Conservation (phyloP, 2,797 vertebrate genomes). For the Sebastolobus altivelis region DNA sequence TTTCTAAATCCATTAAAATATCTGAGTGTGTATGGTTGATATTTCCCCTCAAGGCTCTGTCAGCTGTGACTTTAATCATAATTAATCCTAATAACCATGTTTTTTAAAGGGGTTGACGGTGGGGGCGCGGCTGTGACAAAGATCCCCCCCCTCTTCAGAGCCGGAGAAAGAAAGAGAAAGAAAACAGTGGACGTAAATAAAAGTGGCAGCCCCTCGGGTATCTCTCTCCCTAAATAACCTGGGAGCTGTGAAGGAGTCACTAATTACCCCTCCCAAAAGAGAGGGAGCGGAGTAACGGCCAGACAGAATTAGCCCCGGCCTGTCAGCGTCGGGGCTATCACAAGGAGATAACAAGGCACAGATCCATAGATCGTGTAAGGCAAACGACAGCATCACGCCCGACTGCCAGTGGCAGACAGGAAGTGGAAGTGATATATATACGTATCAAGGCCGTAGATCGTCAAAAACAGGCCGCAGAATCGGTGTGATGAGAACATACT, state of each 20-base stretch:
- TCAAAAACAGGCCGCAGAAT: conserved; percentile 62
- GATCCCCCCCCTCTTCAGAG: conserved; percentile 63
- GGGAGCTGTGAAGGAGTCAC: conserved; percentile 80
- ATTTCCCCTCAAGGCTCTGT: conserved; percentile 55
- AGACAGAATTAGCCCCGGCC: conserved; percentile 66
- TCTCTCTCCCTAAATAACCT: conserved; percentile 83
- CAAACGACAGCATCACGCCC: conserved; percentile 51
- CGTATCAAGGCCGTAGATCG: conserved; percentile 54
- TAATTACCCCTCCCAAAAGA: conserved; percentile 79
- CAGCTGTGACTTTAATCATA: conserved; percentile 74
- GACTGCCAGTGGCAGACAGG: conserved; percentile 57
- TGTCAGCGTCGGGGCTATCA: conserved; percentile 73
- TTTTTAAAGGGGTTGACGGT: conserved; percentile 64
- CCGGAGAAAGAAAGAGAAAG: conserved; percentile 49
- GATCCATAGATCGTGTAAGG: conserved; percentile 72
- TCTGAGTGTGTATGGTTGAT: conserved; percentile 43
- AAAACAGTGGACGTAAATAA: conserved; percentile 78
- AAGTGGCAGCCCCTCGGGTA: conserved; percentile 78
- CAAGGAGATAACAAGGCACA: conserved; percentile 70
- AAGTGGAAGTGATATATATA: conserved; percentile 70
- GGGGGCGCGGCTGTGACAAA: conserved; percentile 64
- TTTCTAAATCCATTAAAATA: conserved; percentile 67
- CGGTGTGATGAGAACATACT: conserved; percentile 70
- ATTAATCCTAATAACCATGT: conserved; percentile 79
- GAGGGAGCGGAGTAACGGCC: conserved; percentile 49